phyloP scores from a whole-genome alignment of 2,113 vertebrate species.

The Pachypanchax playfairii region DNA sequence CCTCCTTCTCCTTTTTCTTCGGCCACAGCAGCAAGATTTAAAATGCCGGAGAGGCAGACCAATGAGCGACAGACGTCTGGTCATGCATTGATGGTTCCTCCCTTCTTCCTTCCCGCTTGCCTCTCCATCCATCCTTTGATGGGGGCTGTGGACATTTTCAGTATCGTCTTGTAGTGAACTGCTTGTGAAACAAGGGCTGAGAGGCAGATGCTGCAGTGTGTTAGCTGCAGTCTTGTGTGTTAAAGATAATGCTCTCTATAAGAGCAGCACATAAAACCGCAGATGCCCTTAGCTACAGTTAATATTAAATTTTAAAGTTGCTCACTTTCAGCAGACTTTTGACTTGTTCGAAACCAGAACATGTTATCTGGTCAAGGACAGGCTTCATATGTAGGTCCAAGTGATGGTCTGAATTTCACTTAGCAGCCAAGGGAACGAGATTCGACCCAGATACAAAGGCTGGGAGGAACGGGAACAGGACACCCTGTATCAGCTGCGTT shows the following conservation, averaged over 20 bases:
- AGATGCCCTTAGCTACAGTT: too few relatives aligned
- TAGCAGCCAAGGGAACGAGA: conserved; percentile 39
- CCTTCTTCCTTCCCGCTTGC: not conserved
- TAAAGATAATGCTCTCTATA: too few relatives aligned
- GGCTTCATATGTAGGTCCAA: conserved; percentile 70
- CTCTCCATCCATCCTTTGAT: conserved; percentile 63
- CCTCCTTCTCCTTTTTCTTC: conserved; percentile 33
- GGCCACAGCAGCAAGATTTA: conserved; percentile 55
- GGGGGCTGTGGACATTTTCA: conserved; percentile 68
- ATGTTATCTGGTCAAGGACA: conserved; percentile 66
- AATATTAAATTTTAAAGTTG: too few relatives aligned
- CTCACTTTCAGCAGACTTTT: too few relatives aligned
- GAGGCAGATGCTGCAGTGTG: not conserved
- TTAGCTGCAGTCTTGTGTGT: too few relatives aligned
- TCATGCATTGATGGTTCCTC: conserved; percentile 49
- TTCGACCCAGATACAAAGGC: conserved; percentile 66
- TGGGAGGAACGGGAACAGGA: conserved; percentile 39
- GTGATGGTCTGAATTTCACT: conserved; percentile 53
- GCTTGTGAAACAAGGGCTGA: too few relatives aligned
- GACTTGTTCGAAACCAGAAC: conserved; percentile 27
- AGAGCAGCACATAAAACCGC: too few relatives aligned
- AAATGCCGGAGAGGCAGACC: conserved; percentile 65
- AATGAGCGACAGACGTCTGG: conserved; percentile 73
- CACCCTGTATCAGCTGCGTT: conserved; percentile 34
- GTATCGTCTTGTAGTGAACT: conserved; percentile 50